Evolutionary conservation across 2,888 invertebrate genomes (phyloP), one percentile per base, ranked within the genome.

Genomic region (Calliopum simillimum): DNA sequence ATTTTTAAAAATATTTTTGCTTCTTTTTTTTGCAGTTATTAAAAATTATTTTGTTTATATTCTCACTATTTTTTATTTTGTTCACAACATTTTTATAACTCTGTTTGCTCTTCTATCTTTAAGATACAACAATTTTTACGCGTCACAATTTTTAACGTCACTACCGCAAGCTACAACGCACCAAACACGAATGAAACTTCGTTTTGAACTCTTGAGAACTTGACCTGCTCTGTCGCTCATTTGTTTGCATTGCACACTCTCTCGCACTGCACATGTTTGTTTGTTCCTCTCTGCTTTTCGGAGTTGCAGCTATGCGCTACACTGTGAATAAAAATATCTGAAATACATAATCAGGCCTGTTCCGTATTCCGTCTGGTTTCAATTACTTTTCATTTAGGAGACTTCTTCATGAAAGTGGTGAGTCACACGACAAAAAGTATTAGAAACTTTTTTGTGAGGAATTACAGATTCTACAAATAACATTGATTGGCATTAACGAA

Each of bases 141-240:
- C 65, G 21, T 11, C 19, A 46, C 44, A 14, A n/a, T 43, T n/a
- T 21, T 23, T 14, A 41, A 44, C 63, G 69, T 41, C 47, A 69
- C 63, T 49, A 69, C 69, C 58, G 63, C 56, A 63, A 63, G 63
- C 69, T 41, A 69, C 69, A 41, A 69, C 25, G 33, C 49, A 69
- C 63, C 16, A 23, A 25, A 69, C n/a, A 64, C 69, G 69, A 69
- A 69, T 69, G 69, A 56, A 33, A 43, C 44, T n/a, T 43, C 68
- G 41, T 19, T 41, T 47, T 23, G 58, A 8, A 58, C 46, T 56
- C 55, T n/a, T 21, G 64, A 64, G 64, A 41, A 64, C 16, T 21
- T 43, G 21, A 44, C 43, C 21, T 43, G 61, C 47, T 19, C 14
- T 33, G 5, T 2, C 14, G 16, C 55, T n/a, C n/a, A n/a, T n/a